Conservation (phyloP, 2,888 invertebrate genomes). For the Tetragnatha montana region DNA sequence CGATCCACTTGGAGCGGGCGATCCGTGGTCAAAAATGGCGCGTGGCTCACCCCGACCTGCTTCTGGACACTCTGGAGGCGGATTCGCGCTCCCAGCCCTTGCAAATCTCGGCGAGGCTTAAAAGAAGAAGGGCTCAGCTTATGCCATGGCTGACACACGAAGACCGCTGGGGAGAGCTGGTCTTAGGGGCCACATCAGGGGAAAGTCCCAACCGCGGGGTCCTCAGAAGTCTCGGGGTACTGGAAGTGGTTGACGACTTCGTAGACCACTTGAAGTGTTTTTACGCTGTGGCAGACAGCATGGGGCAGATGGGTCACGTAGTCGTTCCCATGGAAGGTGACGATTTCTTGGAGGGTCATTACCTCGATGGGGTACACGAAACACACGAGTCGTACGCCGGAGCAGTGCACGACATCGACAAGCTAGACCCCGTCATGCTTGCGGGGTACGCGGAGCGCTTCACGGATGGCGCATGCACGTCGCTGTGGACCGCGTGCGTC, state of each 20-base stretch:
- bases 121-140: constrained; percentile 5
- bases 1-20: constrained; percentile 36
- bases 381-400: background rate
- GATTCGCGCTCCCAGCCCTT: constrained; percentile 23
- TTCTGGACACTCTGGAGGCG: background rate
- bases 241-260: constrained; percentile 42
- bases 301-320: constrained; percentile 10
- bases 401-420: constrained; percentile 64
- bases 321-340: constrained; percentile 19
- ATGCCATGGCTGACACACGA: constrained; percentile 33
- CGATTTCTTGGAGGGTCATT: background rate
- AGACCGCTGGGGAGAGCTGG: constrained; percentile 22
- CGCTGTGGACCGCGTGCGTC: constrained; percentile 55
- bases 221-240: constrained; percentile 18
- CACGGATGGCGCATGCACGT: constrained; percentile 44
- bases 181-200: constrained; percentile 33
- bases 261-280: constrained; percentile 53
- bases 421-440: constrained; percentile 63
- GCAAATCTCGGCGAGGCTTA: constrained; percentile 20
- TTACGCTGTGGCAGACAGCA: constrained; percentile 26
- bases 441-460: constrained; percentile 62
- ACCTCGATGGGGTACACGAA: background rate
- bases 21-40: constrained; percentile 34
- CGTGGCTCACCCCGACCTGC: background rate
- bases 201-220: constrained; percentile 10